Conservation (phyloP, 2,888 invertebrate species). For the Sericinus montela region DNA sequence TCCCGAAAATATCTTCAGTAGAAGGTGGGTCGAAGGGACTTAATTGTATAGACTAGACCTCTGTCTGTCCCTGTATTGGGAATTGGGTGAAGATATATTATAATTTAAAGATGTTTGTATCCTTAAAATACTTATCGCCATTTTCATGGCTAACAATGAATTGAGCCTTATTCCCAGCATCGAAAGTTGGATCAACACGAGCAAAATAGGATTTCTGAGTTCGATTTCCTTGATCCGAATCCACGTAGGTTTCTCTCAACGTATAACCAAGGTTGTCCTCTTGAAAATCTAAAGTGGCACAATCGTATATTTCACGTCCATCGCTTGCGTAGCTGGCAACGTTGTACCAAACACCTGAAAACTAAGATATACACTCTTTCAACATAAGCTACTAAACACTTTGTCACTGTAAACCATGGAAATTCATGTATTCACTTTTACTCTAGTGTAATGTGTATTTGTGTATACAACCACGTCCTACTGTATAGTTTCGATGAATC, state of each 20-base stretch:
- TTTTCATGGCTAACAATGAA: constrained; percentile 66
- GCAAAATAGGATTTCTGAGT: constrained; percentile 68
- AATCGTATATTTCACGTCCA: constrained; percentile 56
- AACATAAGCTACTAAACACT: too few species aligned
- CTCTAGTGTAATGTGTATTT: too few species aligned
- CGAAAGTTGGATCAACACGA: constrained; percentile 67
- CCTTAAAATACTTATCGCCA: constrained; percentile 42
- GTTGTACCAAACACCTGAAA: constrained; percentile 71
- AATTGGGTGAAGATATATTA: too few species aligned
- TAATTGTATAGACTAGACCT: too few species aligned
- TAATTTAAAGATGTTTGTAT: too few species aligned
- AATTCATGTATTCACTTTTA: too few species aligned
- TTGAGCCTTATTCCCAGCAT: constrained; percentile 60
- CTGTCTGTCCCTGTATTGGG: too few species aligned
- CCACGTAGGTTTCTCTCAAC: constrained; percentile 58
- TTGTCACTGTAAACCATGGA: too few species aligned
- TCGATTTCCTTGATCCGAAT: constrained; percentile 48
- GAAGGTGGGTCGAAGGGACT: too few species aligned
- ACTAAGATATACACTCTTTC: constrained; percentile 32
- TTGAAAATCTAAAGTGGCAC: constrained; percentile 59
- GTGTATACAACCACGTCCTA: too few species aligned
- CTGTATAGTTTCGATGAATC: too few species aligned
- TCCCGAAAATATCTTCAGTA: too few species aligned
- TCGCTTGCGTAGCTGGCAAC: constrained; percentile 66
- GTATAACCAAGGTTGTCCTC: constrained; percentile 68